These are phyloP conservation scores for Aix galericulata DNA, from an alignment of 2,113 vertebrate species.

Conservation along the genomic window DNA sequence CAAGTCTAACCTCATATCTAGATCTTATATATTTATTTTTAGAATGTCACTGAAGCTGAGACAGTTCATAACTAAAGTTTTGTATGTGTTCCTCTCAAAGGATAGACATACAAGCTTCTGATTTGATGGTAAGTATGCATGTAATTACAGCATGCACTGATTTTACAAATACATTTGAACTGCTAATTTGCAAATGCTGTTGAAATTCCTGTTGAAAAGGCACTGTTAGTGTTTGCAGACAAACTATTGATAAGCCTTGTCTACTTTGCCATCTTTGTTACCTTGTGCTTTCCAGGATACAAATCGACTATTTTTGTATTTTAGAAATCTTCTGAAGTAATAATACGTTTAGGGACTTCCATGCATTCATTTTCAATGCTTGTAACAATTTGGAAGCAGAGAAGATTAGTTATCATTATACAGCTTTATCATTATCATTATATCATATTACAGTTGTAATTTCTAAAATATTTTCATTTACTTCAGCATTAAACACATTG, in stretches of 20 bases:
- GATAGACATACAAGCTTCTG: not conserved
- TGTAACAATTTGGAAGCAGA: not conserved
- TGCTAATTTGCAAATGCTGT: not conserved
- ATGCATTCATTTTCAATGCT: not conserved
- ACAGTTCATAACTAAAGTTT: not conserved
- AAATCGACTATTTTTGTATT: not conserved
- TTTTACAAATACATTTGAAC: not conserved
- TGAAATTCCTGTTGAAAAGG: not conserved
- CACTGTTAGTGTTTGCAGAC: not conserved
- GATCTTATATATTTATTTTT: not conserved
- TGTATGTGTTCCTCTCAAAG: not conserved
- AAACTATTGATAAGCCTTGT: not conserved
- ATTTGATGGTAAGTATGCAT: not conserved
- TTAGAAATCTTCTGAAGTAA: not conserved
- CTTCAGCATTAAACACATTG: not conserved
- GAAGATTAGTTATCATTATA: not conserved
- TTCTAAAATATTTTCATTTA: not conserved
- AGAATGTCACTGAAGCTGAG: not conserved
- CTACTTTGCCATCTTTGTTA: not conserved
- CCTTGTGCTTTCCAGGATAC: not conserved
- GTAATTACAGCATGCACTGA: not conserved
- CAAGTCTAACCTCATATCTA: not conserved
- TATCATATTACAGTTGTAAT: not conserved
- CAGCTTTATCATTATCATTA: not conserved
- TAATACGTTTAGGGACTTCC: not conserved